A percentile compares a stretch with the other conserved stretches of the same genome.
Evolutionary conservation across 1,140 invertebrate species (phyloP).

Genomic region (Ctenoplectra terminalis): DNA sequence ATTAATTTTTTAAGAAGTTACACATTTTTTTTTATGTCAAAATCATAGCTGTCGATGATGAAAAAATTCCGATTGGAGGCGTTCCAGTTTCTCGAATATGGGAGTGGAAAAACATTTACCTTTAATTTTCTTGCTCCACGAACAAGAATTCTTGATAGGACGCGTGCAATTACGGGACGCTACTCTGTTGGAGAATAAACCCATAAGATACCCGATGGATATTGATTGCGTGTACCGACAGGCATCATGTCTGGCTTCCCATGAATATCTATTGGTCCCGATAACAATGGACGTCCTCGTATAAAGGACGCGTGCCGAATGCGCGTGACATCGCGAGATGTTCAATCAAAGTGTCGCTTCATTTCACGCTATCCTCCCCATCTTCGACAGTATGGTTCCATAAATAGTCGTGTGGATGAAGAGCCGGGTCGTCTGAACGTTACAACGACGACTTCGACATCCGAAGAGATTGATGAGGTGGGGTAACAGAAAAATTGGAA

Average conservation of each 20-base stretch:
- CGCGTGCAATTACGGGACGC: neutral
- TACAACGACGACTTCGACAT: neutral
- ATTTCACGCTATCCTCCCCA: constrained; percentile 15
- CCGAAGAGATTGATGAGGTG: neutral
- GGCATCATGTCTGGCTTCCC: constrained; percentile 38
- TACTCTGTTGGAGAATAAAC: neutral
- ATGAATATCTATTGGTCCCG: constrained; percentile 47
- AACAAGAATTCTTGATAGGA: neutral
- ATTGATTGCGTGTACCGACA: constrained; percentile 31
- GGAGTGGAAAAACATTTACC: neutral
- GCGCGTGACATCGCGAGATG: constrained; percentile 40
- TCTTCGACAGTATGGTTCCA: constrained; percentile 16
- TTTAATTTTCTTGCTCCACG: neutral
- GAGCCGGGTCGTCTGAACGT: neutral
- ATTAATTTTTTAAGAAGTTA: neutral
- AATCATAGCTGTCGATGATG: too few species aligned
- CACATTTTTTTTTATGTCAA: too few species aligned
- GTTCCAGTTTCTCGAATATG: neutral
- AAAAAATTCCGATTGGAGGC: neutral
- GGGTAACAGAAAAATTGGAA: neutral
- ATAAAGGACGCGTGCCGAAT: constrained; percentile 40
- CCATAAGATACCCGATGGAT: constrained; percentile 29
- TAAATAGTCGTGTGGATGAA: constrained; percentile 7
- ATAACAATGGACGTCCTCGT: constrained; percentile 38
- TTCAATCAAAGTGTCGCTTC: constrained; percentile 40